Conservation (phyloP, 2,797 vertebrate species). For the Onychomys leucogaster region DNA sequence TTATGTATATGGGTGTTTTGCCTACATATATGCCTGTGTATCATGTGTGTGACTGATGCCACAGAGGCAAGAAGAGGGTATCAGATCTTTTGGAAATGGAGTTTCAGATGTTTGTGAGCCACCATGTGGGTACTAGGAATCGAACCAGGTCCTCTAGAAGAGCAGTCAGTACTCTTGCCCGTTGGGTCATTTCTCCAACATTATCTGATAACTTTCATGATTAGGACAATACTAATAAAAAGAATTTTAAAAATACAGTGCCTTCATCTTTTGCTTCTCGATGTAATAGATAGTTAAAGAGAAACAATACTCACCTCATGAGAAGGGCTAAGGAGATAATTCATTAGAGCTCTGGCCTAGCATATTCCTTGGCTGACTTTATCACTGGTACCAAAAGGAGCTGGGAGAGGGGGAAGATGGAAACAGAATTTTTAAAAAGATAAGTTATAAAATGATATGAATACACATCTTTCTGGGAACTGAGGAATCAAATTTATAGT, state of each 20-base stretch:
- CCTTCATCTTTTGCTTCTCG: background rate
- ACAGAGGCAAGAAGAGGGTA: background rate
- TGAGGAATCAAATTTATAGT: background rate
- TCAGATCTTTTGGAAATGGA: background rate
- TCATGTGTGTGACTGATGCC: too few species aligned
- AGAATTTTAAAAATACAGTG: background rate
- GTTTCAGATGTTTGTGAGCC: background rate
- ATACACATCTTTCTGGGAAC: background rate
- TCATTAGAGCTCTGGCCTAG: background rate
- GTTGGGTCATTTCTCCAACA: background rate
- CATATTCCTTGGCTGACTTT: background rate
- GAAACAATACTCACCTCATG: background rate
- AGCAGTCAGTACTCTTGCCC: background rate
- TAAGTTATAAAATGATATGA: background rate
- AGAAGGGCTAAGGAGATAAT: background rate
- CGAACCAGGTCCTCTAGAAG: background rate
- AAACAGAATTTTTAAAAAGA: background rate
- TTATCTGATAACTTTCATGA: background rate
- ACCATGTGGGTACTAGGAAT: background rate
- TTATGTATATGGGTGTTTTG: background rate
- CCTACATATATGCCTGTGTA: background rate
- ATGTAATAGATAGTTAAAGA: background rate
- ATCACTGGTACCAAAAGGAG: background rate
- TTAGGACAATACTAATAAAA: background rate
- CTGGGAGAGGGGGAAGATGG: rapidly evolving